phyloP scores from a whole-genome alignment of 2,113 vertebrate species.

The Eolophus roseicapilla region DNA sequence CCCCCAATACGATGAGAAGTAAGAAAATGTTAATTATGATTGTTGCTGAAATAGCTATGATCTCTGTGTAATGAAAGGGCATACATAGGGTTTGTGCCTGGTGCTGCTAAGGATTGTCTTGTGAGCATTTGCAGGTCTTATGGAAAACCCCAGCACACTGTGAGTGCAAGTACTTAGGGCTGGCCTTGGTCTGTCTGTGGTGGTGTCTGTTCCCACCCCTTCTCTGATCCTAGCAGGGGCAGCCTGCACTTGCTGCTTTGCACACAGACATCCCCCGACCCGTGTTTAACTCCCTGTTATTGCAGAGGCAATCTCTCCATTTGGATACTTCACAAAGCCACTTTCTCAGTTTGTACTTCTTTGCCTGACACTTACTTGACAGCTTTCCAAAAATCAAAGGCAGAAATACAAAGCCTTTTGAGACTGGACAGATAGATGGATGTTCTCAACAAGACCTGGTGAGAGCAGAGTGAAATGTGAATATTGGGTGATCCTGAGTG shows the following conservation, averaged over 20 bases:
- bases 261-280: neutral
- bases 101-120: neutral
- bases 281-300: fast-evolving
- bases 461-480: neutral
- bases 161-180: neutral
- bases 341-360: neutral
- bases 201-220: neutral
- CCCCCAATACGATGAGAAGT: slow-evolving; percentile 91
- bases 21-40: neutral
- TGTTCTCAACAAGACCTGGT: neutral
- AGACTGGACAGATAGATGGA: neutral
- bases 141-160: neutral
- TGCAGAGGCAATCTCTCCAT: neutral
- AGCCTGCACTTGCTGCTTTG: neutral
- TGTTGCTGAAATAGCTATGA: neutral
- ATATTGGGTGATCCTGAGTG: neutral
- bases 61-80: neutral
- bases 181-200: neutral
- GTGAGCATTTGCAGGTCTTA: neutral
- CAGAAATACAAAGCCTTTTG: neutral
- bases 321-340: neutral
- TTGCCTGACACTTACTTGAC: neutral
- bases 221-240: neutral
- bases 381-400: neutral
- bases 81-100: neutral